Base-by-base conservation (phyloP, 1,140 invertebrate species). In the Ptiloglossa arizonensis region DNA sequence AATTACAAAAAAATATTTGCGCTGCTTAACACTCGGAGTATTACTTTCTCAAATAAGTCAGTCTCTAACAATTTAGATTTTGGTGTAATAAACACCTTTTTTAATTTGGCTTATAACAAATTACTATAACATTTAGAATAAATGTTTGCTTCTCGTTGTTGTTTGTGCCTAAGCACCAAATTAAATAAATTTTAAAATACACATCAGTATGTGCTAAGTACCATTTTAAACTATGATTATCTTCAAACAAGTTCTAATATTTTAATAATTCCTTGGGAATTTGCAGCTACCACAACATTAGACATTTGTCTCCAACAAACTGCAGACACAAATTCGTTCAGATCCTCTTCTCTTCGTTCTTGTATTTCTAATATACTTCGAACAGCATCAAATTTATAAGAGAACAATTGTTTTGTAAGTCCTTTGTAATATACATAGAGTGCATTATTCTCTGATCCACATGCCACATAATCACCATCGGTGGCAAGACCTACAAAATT, bases 401-500 rank as follows among this genome's bases (percentile, higher is more conserved):
- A 96, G 83, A 98, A 95, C 62, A 99, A 90, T 81, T 97, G 97
- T 87, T 97, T 96, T 11, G 97, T 96, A 29, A 99, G 91, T 15
- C 97, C 97, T 89, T 98, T 97, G 89, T 98, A 99, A 92, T 99
- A 99, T 64, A 99, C 94, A 91, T 98, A 99, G 2, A 99, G 92
- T 1, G 97, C 95, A 92, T 99, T 99, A 89, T 99, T 98, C 93
- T 99, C 98, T 17, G 97, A 98, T 59, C 98, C 98, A 93, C 98
- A 99, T 4, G 97, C 97, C 27, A 99, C 95, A 91, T 98, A 99
- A 89, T 98, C 96, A 3, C 97, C 98, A 93, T 99, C 97, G 0
- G 97, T 98, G 0, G 98, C 97, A n/a, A 99, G 91, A 0, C 98
- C 98, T 13, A 99, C 98, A 93, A 99, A 99, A 91, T 99, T 99